Evolutionary conservation across 2,888 invertebrate species (phyloP).

Genomic region (Anoncus sp.): DNA sequence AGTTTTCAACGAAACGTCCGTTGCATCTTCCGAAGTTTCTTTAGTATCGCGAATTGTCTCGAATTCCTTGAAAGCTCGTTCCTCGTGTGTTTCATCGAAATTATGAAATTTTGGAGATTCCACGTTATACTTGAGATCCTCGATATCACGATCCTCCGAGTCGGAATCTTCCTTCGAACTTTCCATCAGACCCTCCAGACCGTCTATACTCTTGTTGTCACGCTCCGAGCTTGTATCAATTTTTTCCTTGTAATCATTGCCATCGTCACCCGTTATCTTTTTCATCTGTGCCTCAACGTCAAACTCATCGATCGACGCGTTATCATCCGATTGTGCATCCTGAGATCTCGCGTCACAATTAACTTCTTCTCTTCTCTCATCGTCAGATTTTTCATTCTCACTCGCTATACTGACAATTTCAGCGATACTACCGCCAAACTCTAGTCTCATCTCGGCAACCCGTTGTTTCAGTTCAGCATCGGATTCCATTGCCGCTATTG

Average conservation of each 20-base stretch:
- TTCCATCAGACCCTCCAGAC: conserved; percentile 81
- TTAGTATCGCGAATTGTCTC: conserved; percentile 32
- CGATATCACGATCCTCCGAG: conserved; percentile 64
- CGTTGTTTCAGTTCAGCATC: conserved; percentile 83
- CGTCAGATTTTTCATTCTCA: conserved; percentile 73
- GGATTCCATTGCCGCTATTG: conserved; percentile 81
- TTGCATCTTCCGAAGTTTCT: conserved; percentile 46
- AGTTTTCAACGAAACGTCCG: conserved; percentile 24
- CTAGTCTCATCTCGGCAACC: conserved; percentile 83
- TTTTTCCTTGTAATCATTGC: conserved; percentile 80
- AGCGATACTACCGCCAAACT: conserved; percentile 79
- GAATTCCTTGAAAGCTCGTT: conserved; percentile 73
- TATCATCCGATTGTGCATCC: conserved; percentile 74
- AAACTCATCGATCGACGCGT: conserved; percentile 79
- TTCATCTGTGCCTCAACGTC: conserved; percentile 82
- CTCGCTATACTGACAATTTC: conserved; percentile 68
- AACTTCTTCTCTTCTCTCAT: conserved; percentile 62
- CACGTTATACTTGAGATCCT: conserved; percentile 52
- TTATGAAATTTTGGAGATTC: conserved; percentile 29
- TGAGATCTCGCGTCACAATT: conserved; percentile 61
- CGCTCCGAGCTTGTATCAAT: conserved; percentile 75
- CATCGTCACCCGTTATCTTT: conserved; percentile 81
- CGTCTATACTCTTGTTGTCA: conserved; percentile 78
- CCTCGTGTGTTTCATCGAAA: conserved; percentile 58
- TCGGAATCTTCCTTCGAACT: conserved; percentile 81